Evolutionary conservation across 64 coral and sea anemone genomes (phyloP), one percentile per base, ranked within the genome.

Genomic region (Montipora capricornis): DNA sequence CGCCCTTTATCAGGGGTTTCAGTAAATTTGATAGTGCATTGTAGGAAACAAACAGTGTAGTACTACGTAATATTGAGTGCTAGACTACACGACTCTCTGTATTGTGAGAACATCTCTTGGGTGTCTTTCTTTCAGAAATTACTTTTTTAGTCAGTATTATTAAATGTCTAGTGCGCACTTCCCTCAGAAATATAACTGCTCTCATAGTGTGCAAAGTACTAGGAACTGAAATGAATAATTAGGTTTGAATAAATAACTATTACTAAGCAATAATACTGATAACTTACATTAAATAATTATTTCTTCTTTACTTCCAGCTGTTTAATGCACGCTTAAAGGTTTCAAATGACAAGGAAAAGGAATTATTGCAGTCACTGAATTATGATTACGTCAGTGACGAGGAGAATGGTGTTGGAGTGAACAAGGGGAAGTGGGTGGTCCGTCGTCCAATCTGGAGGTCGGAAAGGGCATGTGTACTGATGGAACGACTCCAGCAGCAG

Each of bases 301-400:
- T 29, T 85, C 59, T 19, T 81, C 68, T 85, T 45, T 68, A 44
- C 60, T 85, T 85, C 46, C 53, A 85, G 58, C 57, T 85, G 44
- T 85, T 67, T 53, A 85, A 66, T 66, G 53, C 82, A 85, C 60
- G 82, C 45, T 58, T 85, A 16, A 85, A 85, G 60, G 82, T 68
- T 5, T 58, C 55, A 6, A 58, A 47, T 17, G 82, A 26, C 3
- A 13, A 85, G 59, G 60, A 85, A 85, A 85, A 24, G 60, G 60
- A 61, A 12, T 45, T 24, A 10, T 29, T 85, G 20, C 20, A 85
- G 26, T 24, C 53, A 16, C 82, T 64, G 60, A 64, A 11, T 64
- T 64, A 64, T 64, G 60, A 64, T 64, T 64, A 64, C 13, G 60
- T 64, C 60, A 64, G 60, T 64, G 60, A 64, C 12, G 60, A 64